Base-by-base conservation (phyloP, 2,888 invertebrate species). In the Diogma glabrata region DNA sequence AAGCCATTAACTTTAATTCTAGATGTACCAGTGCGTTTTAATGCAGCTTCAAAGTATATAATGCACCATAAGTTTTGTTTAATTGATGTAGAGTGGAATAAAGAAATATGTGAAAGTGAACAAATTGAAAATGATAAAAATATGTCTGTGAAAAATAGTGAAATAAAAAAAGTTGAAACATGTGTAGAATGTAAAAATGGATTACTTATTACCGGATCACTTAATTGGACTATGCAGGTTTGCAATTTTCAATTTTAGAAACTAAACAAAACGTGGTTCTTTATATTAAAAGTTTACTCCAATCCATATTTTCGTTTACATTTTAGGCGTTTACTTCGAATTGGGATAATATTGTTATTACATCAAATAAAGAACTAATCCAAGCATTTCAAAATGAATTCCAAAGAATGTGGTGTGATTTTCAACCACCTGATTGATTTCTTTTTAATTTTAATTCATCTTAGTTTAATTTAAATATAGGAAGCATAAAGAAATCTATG, bases 21-120 rank as follows among this genome's bases (percentile, higher is more conserved):
- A 64, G 63, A 61, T n/a, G 54, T 64, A 2, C 60, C 64, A 9
- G 56, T 68, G 26, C 65, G 65, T 16, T 60, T 57, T n/a, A 64
- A 64, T 6, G 53, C 47, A 43, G 20, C 22, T n/a, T 20, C 20
- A 43, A 43, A 43, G 22, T 43, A n/a, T 23, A 55, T 68, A 52
- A 67, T 69, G 69, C 69, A 69, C 58, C 67, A 69, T 55, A 69
- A 69, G 53, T 69, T 64, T 54, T 61, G 65, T 51, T 55, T 69
- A 28, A 53, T 69, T 6, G 69, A 69, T 52, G 62, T 60, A 6
- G 55, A 55, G 3, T 43, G 43, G 43, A 43, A n/a, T 43, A n/a
- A n/a, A n/a, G n/a, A n/a, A n/a, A n/a, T n/a, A n/a, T n/a, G n/a
- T n/a, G n/a, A n/a, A n/a, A n/a, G n/a, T n/a, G 43, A 43, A 22